Base-by-base conservation (phyloP, 2,113 vertebrate genomes). In the Campylomormyrus numenius region DNA sequence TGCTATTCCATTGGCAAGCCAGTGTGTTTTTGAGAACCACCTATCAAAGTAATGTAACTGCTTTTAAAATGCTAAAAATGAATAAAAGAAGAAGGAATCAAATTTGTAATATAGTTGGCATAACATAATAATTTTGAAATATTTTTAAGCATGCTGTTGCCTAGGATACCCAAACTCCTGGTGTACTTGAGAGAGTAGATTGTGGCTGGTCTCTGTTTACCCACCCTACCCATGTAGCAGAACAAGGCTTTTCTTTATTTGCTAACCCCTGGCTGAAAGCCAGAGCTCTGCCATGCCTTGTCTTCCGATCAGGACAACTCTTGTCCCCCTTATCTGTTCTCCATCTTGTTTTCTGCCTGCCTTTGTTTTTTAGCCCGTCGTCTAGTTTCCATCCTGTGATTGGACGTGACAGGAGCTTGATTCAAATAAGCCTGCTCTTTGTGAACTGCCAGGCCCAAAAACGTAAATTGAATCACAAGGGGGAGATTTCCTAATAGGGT, bases 1-100 rank as follows among this genome's bases (percentile, higher is more conserved):
- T 94, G 89, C 91, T 93, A 95, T 95, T 94, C 92, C 93, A 93
- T 93, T 93, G 93, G 94, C 93, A 93, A 74, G 90, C 94, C 94
- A 94, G 94, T 94, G 93, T 94, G 95, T 95, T 95, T 95, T 93
- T 94, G 94, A 95, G 93, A 92, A 92, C 88, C 89, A 91, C 93
- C 93, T 10, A 70, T 91, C 93, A 93, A 35, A 87, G 56, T 90
- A 89, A 89, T 87, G 66, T n/a, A 92, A 91, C 93, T 91, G 92
- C 92, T 92, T 95, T 94, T 94, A 95, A 93, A 92, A 96, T 93
- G 93, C 92, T 91, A 91, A 94, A 39, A 95, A 95, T 94, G 94
- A 95, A 95, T 95, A 93, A 94, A 87, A 87, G 10, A 87, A 87
- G 10, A 39, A 13, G 48, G 83, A 85, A 85, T 48, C 45, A 8